These are phyloP conservation scores for Scomberomorus guttatus DNA, from an alignment of 2,797 vertebrate species.

Conservation along the genomic window DNA sequence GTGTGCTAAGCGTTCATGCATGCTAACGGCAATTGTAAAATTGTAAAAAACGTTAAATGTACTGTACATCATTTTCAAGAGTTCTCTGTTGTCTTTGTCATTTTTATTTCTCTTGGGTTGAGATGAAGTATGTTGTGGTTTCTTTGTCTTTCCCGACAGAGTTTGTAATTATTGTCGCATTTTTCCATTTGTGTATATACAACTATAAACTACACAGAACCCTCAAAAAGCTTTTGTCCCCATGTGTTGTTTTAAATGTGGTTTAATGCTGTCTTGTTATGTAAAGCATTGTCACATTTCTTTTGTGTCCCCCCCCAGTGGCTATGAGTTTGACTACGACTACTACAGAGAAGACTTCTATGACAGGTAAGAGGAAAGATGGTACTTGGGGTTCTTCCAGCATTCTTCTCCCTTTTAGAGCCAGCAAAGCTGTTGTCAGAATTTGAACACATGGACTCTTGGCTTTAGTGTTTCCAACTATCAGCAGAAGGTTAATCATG, in stretches of 20 bases:
- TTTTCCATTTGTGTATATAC: not conserved
- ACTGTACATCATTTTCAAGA: not conserved
- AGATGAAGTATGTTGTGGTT: slow-evolving; percentile 38
- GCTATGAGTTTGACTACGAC: slow-evolving; percentile 93
- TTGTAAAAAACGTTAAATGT: not conserved
- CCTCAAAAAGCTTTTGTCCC: not conserved
- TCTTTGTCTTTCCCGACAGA: slow-evolving; percentile 13
- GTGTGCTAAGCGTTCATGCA: not conserved
- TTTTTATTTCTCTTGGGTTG: not conserved
- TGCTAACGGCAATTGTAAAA: slow-evolving; percentile 7
- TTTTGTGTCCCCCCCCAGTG: slow-evolving; percentile 81
- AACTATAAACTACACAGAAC: not conserved
- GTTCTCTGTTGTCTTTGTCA: not conserved
- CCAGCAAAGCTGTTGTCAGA: not conserved
- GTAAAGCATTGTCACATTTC: not conserved
- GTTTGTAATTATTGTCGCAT: slow-evolving; percentile 8
- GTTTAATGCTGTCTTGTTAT: not conserved
- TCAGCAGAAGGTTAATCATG: slow-evolving; percentile 20
- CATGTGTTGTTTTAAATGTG: slow-evolving; percentile 2
- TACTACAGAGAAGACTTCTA: slow-evolving; percentile 94
- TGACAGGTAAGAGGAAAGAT: slow-evolving; percentile 86
- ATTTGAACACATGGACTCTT: not conserved
- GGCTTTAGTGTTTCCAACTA: slow-evolving; percentile 4
- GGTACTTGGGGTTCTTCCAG: not conserved
- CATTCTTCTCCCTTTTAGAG: not conserved